Evolutionary conservation across 1,140 invertebrate species (phyloP).

Genomic region (Caerostris extrusa): DNA sequence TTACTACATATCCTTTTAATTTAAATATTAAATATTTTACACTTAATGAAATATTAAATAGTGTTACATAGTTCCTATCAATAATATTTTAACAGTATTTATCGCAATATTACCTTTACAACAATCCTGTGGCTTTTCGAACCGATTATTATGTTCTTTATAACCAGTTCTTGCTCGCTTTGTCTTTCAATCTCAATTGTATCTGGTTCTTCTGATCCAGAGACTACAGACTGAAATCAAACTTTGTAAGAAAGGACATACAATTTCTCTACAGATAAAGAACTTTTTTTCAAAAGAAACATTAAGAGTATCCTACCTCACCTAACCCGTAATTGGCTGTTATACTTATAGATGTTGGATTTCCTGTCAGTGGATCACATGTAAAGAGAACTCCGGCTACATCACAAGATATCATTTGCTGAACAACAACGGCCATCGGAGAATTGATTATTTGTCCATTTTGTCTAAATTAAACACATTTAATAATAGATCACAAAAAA

Average conservation of each 20-base stretch:
- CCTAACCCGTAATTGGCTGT: slow-evolving; percentile 92
- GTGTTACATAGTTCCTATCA: too few species aligned
- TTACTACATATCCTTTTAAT: too few species aligned
- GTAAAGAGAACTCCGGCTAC: slow-evolving; percentile 91
- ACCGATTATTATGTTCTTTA: slow-evolving; percentile 61
- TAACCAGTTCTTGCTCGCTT: slow-evolving; percentile 2
- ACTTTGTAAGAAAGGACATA: neutral
- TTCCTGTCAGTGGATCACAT: slow-evolving; percentile 87
- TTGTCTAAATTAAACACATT: slow-evolving; percentile 81
- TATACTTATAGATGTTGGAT: slow-evolving; percentile 86
- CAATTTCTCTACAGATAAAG: neutral
- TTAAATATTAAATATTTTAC: too few species aligned
- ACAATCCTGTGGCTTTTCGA: slow-evolving; percentile 40
- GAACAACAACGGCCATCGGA: slow-evolving; percentile 90
- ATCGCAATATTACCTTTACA: slow-evolving; percentile 34
- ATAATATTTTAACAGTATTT: too few species aligned
- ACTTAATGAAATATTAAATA: too few species aligned
- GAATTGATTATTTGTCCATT: slow-evolving; percentile 86
- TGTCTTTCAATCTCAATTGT: slow-evolving; percentile 82
- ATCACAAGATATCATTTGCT: slow-evolving; percentile 88
- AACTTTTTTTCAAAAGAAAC: neutral
- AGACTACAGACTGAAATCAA: slow-evolving; percentile 85
- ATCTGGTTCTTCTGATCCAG: slow-evolving; percentile 88
- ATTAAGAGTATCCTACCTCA: slow-evolving; percentile 81
- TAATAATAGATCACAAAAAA: neutral